A percentile compares a stretch with the other conserved stretches of the same genome.
Evolutionary conservation across 2,888 invertebrate species (phyloP).

Genomic region (Ecdyonurus torrentis): DNA sequence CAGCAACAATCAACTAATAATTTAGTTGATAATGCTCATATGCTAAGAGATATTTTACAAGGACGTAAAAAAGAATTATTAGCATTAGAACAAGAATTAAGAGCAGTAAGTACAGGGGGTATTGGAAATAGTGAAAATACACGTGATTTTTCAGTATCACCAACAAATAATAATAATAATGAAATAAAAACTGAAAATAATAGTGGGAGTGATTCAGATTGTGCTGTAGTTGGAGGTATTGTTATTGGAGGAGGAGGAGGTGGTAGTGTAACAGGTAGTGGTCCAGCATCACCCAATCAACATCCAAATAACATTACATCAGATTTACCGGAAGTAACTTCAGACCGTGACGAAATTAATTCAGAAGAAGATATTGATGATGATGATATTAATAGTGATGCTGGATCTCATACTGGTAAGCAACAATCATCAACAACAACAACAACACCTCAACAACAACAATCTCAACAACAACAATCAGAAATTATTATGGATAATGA

Average conservation of each 20-base stretch:
- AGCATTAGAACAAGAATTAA: conserved; percentile 47
- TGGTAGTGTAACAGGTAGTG: conserved; percentile 14
- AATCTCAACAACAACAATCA: not conserved
- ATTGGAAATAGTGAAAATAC: too few species aligned
- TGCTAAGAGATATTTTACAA: conserved; percentile 79
- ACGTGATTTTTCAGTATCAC: conserved; percentile 21
- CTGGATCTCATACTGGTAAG: not conserved
- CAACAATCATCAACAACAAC: too few species aligned
- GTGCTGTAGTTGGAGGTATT: conserved; percentile 8
- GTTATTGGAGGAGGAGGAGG: not conserved
- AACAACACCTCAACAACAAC: not conserved
- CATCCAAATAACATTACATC: not conserved
- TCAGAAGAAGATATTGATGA: conserved; percentile 7
- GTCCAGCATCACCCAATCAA: not conserved
- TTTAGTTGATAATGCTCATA: conserved; percentile 33
- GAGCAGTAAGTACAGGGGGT: conserved; percentile 22
- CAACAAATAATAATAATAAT: conserved; percentile 39
- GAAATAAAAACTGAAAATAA: conserved; percentile 19
- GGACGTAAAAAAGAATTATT: conserved; percentile 71
- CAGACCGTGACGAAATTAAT: not conserved
- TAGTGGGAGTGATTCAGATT: conserved; percentile 9
- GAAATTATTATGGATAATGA: not conserved
- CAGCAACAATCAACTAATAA: not conserved
- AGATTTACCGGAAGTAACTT: not conserved
- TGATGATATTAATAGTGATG: conserved; percentile 12